Base-by-base conservation (phyloP, 2,797 vertebrate species). In the Erethizon dorsatum region DNA sequence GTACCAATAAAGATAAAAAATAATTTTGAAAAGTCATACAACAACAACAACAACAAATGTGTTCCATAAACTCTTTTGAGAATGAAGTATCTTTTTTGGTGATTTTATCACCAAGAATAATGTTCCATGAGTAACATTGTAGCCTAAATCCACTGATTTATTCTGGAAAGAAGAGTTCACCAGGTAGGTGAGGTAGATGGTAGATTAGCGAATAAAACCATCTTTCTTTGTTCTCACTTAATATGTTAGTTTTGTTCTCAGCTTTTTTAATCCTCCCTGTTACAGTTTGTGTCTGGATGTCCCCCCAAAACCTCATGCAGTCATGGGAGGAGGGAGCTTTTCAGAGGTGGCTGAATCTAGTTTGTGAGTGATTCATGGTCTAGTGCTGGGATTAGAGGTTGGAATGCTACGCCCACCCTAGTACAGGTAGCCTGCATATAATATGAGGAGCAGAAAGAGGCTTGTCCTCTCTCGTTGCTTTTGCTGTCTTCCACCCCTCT, bases 61-160 rank as follows among this genome's bases (percentile, higher is more conserved):
- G n/a, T 85, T 88, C 65, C 33, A 56, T 90, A 61, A 28, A 75
- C 45, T 75, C 52, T 89, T 87, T 24, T 59, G 50, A 96, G 47
- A 26, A 26, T 47, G 61, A 57, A 11, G 17, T 28, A 0, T 65
- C 47, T 75, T 59, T 59, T 17, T 28, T 17, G 37, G n/a, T 57
- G 63, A 22, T 79, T 87, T 67, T 63, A 57, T 41, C 59, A 69
- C 31, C 24, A 52, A 83, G 15, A 73, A 87, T 56, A 17, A 17
- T 18, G 0, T 80, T 54, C 73, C 47, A 0, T 52, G 84, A 18
- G 26, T 71, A 86, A 86, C 37, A 41, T 1, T 24, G 2, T 67
- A 80, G 0, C 50, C 80, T 52, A 65, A 87, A 1, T 56, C 26
- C 45, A 33, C 9, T 84, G 77, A 73, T 65, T 57, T 75, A 24